Conservation (phyloP, 2,797 vertebrate species). For the Molossus alvarezi region DNA sequence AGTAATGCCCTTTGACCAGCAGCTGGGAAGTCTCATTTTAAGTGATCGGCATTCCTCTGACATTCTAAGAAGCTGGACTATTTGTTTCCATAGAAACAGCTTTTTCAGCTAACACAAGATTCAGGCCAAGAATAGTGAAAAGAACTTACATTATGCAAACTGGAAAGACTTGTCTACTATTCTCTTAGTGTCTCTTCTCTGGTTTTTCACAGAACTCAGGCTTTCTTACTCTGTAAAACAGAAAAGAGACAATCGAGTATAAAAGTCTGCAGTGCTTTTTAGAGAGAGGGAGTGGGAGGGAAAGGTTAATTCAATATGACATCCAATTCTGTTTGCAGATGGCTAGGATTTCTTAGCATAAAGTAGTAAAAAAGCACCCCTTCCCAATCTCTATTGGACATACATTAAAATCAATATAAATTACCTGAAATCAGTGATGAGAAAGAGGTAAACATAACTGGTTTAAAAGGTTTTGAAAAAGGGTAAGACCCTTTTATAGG, state of each 20-base stretch:
- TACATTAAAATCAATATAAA: slow-evolving; percentile 58
- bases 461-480: neutral
- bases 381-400: neutral
- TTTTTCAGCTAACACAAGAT: slow-evolving; percentile 82
- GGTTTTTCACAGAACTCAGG: slow-evolving; percentile 49
- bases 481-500: neutral
- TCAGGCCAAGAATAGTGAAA: slow-evolving; percentile 79
- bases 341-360: slow-evolving; percentile 24
- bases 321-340: slow-evolving; percentile 42
- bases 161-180: slow-evolving; percentile 57
- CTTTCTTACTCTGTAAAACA: slow-evolving; percentile 78
- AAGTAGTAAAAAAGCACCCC: slow-evolving; percentile 38
- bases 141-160: slow-evolving; percentile 81
- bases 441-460: slow-evolving; percentile 26
- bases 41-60: slow-evolving; percentile 86
- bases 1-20: slow-evolving; percentile 72
- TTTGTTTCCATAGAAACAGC: slow-evolving; percentile 87
- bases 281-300: neutral
- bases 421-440: slow-evolving; percentile 21
- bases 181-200: slow-evolving; percentile 65
- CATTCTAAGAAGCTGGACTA: slow-evolving; percentile 85
- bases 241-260: slow-evolving; percentile 63
- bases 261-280: slow-evolving; percentile 49
- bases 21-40: slow-evolving; percentile 83
- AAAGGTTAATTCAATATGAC: slow-evolving; percentile 60